Base-by-base conservation (phyloP, 2,888 invertebrate genomes). In the Eupithecia vulgata region DNA sequence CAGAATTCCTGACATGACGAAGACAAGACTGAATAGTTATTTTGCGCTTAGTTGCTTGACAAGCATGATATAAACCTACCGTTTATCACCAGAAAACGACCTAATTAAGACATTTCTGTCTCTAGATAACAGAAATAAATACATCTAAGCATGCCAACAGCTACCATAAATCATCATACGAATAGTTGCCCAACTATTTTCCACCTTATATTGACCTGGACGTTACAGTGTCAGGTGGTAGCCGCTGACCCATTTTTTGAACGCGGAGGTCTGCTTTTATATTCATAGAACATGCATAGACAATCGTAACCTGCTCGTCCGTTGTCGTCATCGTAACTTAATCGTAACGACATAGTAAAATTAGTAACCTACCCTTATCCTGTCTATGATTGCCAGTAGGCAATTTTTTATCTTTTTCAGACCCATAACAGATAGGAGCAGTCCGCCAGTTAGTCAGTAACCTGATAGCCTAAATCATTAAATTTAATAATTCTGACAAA, bases 201-300 rank as follows among this genome's bases (percentile, higher is more conserved):
- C 67, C 73, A 80, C 79, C 76, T 81, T 73, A 76, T 77, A 78
- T 76, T 77, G 75, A 77, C 77, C 72, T 77, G 77, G 72, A 72
- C 77, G 25, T 68, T 21, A 66, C 72, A 70, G 68, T 48, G 15
- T 15, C 67, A 40, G 1, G 37, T 42, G n/a, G 3, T 17, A n/a
- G 67, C 15, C 52, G 72, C 68, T 75, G 17, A 68, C 15, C 61
- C 61, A 71, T 42, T 66, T n/a, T 42, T 25, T 8, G 12, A 34
- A 61, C 61, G 30, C 34, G 8, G 17, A 30, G 30, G 59, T 34
- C 15, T 61, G 34, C 34, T 61, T 15, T 6, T 34, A 34, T 34
- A 61, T 61, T 61, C 61, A 61, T 34, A 34, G 61, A 57, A 25
- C 3, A 13, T 57, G 25, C 25, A 57, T 25, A n/a, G 57, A 57